A percentile compares a stretch with the other conserved stretches of the same genome.
phyloP scores from a whole-genome alignment of 2,888 invertebrate genomes.

The Elysia crispata region DNA sequence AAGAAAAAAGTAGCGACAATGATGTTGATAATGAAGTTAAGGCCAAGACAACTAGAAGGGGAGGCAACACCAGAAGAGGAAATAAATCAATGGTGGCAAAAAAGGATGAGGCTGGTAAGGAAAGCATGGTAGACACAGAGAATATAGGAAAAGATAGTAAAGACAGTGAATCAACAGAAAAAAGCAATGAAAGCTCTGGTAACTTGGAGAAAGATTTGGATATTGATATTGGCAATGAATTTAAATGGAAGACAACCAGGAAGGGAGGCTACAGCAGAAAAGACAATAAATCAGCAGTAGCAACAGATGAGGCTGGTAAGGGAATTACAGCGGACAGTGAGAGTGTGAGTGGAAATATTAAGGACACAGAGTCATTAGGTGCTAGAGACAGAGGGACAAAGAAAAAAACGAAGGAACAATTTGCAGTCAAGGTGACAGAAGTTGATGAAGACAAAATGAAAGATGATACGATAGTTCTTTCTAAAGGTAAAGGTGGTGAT shows the following conservation, averaged over 20 bases:
- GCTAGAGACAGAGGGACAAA: neutral
- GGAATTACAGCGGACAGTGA: neutral
- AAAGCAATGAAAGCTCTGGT: too few relatives aligned
- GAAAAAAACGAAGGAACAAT: conserved; percentile 2
- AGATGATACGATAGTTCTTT: neutral
- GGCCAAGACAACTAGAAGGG: neutral
- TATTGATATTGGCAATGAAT: neutral
- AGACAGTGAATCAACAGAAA: too few relatives aligned
- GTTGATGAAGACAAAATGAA: neutral
- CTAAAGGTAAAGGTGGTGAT: conserved; percentile 2
- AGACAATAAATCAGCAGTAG: conserved; percentile 2
- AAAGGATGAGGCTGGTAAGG: conserved; percentile 37
- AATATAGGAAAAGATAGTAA: neutral
- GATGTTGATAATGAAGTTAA: neutral
- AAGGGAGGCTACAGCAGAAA: conserved; percentile 2
- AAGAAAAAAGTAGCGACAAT: neutral
- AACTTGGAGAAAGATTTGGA: too few relatives aligned
- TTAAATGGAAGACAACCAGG: conserved; percentile 12
- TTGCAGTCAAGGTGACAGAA: conserved; percentile 16
- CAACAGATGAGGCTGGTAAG: neutral
- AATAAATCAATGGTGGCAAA: conserved; percentile 14
- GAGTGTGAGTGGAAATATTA: neutral
- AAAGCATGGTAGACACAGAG: neutral
- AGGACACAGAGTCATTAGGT: neutral
- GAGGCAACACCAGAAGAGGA: conserved; percentile 22